These are phyloP conservation scores for Zoroaster sp. DNA, from an alignment of 53 echinoderm and acorn worm species.

Conservation along the genomic window DNA sequence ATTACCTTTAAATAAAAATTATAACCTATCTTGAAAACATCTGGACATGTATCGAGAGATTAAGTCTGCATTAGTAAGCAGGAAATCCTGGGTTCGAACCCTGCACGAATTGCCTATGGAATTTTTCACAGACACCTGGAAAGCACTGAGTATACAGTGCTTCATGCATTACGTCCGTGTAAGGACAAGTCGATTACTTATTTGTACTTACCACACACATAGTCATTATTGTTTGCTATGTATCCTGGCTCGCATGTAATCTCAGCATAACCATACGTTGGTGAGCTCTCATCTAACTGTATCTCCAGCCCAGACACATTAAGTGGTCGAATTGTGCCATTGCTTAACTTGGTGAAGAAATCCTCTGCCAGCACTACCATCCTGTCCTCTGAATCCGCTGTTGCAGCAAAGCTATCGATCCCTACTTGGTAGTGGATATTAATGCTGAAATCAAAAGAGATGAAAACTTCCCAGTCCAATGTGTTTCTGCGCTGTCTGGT, in stretches of 20 bases:
- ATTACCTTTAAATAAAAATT: no score
- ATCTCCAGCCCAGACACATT: not conserved
- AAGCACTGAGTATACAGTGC: not conserved
- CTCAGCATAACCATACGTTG: not conserved
- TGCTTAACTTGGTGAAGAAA: not conserved
- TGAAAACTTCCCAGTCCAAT: not conserved
- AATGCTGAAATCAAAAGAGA: not conserved
- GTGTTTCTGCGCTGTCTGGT: not conserved
- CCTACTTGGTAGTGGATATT: not conserved
- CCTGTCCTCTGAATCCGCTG: not conserved
- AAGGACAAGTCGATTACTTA: not conserved
- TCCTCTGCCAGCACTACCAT: not conserved
- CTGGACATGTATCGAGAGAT: no score
- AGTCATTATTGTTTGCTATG: not conserved
- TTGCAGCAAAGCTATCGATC: conserved; percentile 16
- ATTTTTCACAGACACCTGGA: no score
- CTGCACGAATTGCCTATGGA: no score
- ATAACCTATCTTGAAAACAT: no score
- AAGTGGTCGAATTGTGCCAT: not conserved
- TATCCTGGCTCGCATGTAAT: conserved; percentile 25
- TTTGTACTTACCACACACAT: conserved; percentile 16
- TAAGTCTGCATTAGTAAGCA: no score
- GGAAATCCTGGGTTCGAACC: no score
- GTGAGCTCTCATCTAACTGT: not conserved
- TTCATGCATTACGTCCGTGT: no score